A percentile compares a stretch with the other conserved stretches of the same genome.
These are phyloP conservation scores for Calephelis perditalis DNA, from an alignment of 2,888 invertebrate genomes.

Conservation along the genomic window DNA sequence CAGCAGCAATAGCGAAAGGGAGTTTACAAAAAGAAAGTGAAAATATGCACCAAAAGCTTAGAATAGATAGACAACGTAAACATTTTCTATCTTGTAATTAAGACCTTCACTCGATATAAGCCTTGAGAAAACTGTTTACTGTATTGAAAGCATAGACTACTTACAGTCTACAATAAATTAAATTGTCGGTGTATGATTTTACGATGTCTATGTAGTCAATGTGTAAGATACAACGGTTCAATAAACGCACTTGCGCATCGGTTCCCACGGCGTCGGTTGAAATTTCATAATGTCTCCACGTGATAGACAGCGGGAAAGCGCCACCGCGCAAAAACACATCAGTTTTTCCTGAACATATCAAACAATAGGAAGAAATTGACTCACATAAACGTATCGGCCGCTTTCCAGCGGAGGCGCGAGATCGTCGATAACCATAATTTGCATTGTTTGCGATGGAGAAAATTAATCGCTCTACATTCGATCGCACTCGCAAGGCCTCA, in stretches of 20 bases:
- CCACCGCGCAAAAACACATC: conserved; percentile 39
- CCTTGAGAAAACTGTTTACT: not conserved
- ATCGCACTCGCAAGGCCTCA: conserved; percentile 51
- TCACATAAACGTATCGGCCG: conserved; percentile 59
- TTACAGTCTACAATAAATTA: too few relatives aligned
- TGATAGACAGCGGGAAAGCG: conserved; percentile 53
- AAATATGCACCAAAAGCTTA: too few relatives aligned
- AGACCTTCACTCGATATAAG: not conserved
- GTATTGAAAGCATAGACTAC: too few relatives aligned
- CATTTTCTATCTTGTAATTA: too few relatives aligned
- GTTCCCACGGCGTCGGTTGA: conserved; percentile 39
- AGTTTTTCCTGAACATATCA: conserved; percentile 46
- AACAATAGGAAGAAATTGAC: conserved; percentile 72
- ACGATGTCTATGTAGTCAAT: not conserved
- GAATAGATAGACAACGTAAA: too few relatives aligned
- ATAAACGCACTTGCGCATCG: conserved; percentile 11
- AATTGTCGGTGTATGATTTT: not conserved
- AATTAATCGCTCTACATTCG: conserved; percentile 62
- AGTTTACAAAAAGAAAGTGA: too few relatives aligned
- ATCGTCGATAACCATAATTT: conserved; percentile 66
- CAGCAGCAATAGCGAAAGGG: too few relatives aligned
- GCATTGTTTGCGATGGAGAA: conserved; percentile 70
- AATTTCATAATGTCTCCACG: conserved; percentile 27
- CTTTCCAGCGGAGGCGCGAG: conserved; percentile 61
- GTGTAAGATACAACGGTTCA: not conserved